Conservation (phyloP, 2,888 invertebrate genomes). For the Phania funesta region DNA sequence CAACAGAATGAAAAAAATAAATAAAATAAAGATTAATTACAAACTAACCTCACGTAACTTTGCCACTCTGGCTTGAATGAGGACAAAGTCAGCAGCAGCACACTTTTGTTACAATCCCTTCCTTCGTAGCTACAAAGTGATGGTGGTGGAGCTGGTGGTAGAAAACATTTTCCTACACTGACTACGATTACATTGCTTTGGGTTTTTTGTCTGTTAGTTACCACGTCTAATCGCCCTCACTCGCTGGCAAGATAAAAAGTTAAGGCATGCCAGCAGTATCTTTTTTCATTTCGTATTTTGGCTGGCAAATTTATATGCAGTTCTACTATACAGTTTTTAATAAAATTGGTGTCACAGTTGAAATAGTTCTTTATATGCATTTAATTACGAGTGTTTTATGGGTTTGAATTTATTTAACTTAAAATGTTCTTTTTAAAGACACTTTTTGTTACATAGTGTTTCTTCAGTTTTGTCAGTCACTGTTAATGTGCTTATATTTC, state of each 20-base stretch:
- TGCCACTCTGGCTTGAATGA: slow-evolving; percentile 59
- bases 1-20: not conserved
- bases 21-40: slow-evolving; percentile 64
- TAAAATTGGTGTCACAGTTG: not conserved
- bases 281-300: slow-evolving; percentile 11
- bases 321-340: slow-evolving; percentile 3
- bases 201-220: slow-evolving; percentile 11
- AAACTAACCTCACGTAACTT: slow-evolving; percentile 68
- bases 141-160: slow-evolving; percentile 8
- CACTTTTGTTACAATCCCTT: slow-evolving; percentile 57
- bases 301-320: not conserved
- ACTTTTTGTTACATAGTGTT: not conserved
- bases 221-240: slow-evolving; percentile 57
- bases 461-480: not conserved
- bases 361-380: not conserved
- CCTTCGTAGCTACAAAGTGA: slow-evolving; percentile 16
- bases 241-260: slow-evolving; percentile 48
- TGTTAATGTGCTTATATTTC: slow-evolving; percentile 14
- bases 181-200: slow-evolving; percentile 45
- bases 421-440: not conserved
- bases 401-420: not conserved
- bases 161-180: slow-evolving; percentile 55
- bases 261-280: slow-evolving; percentile 44
- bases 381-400: not conserved
- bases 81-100: slow-evolving; percentile 62